Evolutionary conservation across 2,888 invertebrate genomes (phyloP), one percentile per base, ranked within the genome.

Genomic region (Scaptomyza cyrtandrae): DNA sequence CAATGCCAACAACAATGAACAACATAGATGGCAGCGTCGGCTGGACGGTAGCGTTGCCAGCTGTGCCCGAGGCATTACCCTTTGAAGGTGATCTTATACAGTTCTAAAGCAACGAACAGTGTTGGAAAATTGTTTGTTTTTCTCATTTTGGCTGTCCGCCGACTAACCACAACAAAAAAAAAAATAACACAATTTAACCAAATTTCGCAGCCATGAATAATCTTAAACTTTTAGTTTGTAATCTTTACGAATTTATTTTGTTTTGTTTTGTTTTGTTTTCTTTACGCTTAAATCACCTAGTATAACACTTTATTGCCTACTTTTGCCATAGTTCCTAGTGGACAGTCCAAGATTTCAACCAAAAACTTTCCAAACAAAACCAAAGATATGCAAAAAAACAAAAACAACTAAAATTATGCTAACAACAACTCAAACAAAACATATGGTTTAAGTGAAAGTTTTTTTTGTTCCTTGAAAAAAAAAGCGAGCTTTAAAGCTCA

Each of bases 31-130:
- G 3, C n/a, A 33, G 6, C 39, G 4, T 24, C 19, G 6, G n/a
- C 4, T 13, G 14, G 39, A 14, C 39, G n/a, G 14, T 16, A 5
- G 31, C 54, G 11, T 24, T 43, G 19, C 31, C 57, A 48, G 33
- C 61, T 11, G 48, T 43, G 13, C 35, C 35, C 14, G 68, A 71
- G 50, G 46, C 53, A 44, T 35, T 53, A 56, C 55, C 86, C 50
- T 94, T 95, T 87, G 94, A 95, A 92, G 96, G 96, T 96, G 91
- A 91, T 91, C 91, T 91, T 79, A 92, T 92, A 89, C 85, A 90
- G 88, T 91, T 92, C 87, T 92, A 90, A 85, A n/a, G 53, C 41
- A 49, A 56, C 16, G 27, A 43, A 14, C 46, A 49, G 55, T 14
- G 39, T 53, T 71, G 71, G 54, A 57, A 56, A 57, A 54, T 72